Conservation (phyloP, 2,888 invertebrate genomes). For the Andricus quercusramuli region DNA sequence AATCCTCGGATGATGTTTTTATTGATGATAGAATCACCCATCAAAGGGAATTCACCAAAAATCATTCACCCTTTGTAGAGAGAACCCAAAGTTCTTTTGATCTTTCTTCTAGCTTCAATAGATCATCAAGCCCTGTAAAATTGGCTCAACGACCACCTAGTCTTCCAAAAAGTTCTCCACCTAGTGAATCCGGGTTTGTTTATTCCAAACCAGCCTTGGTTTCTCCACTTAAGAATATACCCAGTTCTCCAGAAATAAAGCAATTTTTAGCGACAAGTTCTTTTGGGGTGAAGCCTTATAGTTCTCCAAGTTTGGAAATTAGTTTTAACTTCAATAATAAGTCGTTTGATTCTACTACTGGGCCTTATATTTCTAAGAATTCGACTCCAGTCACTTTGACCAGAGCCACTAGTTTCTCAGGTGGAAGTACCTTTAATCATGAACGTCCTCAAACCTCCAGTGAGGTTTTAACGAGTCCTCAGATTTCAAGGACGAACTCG, state of each 20-base stretch:
- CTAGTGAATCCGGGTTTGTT: slow-evolving; percentile 33
- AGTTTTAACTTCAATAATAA: background rate
- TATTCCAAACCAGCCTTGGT: slow-evolving; percentile 3
- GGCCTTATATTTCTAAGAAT: slow-evolving; percentile 1
- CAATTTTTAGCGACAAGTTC: background rate
- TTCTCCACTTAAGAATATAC: background rate
- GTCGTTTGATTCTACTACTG: background rate
- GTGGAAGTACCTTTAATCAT: slow-evolving; percentile 71
- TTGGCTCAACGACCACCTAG: slow-evolving; percentile 54
- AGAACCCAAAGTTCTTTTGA: slow-evolving; percentile 72
- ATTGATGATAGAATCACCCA: slow-evolving; percentile 63
- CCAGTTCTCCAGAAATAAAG: background rate
- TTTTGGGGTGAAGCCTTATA: slow-evolving; percentile 18
- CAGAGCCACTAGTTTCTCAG: slow-evolving; percentile 78
- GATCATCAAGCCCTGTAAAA: slow-evolving; percentile 1
- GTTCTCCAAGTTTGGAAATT: background rate
- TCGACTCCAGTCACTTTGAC: slow-evolving; percentile 56
- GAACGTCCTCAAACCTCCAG: slow-evolving; percentile 79
- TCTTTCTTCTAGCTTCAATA: slow-evolving; percentile 54
- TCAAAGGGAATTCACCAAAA: slow-evolving; percentile 53
- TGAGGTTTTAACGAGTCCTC: slow-evolving; percentile 74
- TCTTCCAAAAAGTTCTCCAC: slow-evolving; percentile 57
- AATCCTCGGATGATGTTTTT: slow-evolving; percentile 77
- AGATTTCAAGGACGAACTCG: slow-evolving; percentile 70
- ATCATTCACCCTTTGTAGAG: slow-evolving; percentile 62